Evolutionary conservation across 2,113 vertebrate species (phyloP), one percentile per base, ranked within the genome.

Genomic region (Phalacrocorax pelagicus): DNA sequence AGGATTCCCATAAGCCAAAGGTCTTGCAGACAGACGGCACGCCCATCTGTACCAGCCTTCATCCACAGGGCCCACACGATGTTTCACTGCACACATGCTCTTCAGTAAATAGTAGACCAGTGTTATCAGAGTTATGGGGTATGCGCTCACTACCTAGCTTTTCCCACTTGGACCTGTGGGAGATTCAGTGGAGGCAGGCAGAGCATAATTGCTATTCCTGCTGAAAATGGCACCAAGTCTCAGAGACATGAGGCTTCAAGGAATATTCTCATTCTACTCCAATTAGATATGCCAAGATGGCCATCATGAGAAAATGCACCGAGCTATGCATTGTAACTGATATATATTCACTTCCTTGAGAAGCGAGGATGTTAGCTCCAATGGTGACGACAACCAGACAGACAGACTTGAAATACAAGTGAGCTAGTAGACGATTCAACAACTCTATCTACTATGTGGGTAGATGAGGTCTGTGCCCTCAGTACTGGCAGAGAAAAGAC

Each of bases 41-140:
- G 1, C 52, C 30, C 27, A 59, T 16, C 36, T 5, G 3, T 52
- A 40, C 7, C 34, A 52, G 46, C 5, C 29, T 86, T 51, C 42
- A 38, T 10, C 26, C 57, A n/a, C 38, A 51, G 42, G 51, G 47
- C 47, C 22, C 0, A 3, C 36, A 38, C 8, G 30, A 5, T 5
- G 42, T 66, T 80, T 47, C 54, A 24, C 16, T 26, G 32, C 47
- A 40, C 2, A 0, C 0, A 0, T 19, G 54, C 12, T 47, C 77
- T 32, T 36, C 1, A 2, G 11, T 3, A 52, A 24, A 2, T 21
- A 21, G 2, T 2, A 15, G 20, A 24, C 15, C 59, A 30, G 3
- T 1, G 12, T 4, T 9, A n/a, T 0, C 38, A 58, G 30, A 49
- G 51, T 15, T 44, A 52, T 0, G 5, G 29, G 1, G 15, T 23